A percentile compares a stretch with the other conserved stretches of the same genome.
Evolutionary conservation across 2,797 vertebrate genomes (phyloP).

Genomic region (Mionectes olivaceus): DNA sequence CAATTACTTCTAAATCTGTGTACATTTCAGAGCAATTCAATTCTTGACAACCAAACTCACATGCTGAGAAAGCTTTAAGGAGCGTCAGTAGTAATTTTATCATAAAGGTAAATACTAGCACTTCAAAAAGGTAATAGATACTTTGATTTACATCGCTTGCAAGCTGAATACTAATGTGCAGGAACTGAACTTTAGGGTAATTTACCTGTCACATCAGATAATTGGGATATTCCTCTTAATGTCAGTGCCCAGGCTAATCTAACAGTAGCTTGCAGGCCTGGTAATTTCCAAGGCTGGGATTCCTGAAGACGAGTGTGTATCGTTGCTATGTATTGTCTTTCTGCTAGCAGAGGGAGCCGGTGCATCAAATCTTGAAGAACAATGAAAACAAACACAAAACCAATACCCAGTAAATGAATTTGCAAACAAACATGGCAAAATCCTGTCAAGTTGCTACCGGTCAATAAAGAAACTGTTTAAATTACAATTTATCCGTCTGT

Average conservation of each 20-base stretch:
- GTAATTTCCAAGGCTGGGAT: conserved; percentile 89
- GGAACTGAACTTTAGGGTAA: neutral
- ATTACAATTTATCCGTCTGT: neutral
- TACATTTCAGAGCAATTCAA: neutral
- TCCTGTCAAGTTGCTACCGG: neutral
- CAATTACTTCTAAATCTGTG: neutral
- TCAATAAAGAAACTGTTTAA: neutral
- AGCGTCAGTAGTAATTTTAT: neutral
- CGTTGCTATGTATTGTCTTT: conserved; percentile 91
- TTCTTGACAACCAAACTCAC: neutral
- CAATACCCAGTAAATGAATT: neutral
- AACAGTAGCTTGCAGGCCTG: conserved; percentile 92
- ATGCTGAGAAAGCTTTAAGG: neutral
- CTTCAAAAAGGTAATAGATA: neutral
- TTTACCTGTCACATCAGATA: conserved; percentile 93
- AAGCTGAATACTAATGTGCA: neutral
- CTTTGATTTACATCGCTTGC: neutral
- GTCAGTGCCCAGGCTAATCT: conserved; percentile 93
- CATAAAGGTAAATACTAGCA: neutral
- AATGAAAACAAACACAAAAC: neutral
- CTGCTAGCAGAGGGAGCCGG: conserved; percentile 88
- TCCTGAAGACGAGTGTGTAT: conserved; percentile 92
- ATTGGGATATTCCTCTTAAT: conserved; percentile 92
- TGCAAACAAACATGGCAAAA: neutral
- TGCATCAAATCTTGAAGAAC: conserved; percentile 88